Conservation (phyloP, 2,888 invertebrate genomes). For the Gastracanthus pulcherrimus region DNA sequence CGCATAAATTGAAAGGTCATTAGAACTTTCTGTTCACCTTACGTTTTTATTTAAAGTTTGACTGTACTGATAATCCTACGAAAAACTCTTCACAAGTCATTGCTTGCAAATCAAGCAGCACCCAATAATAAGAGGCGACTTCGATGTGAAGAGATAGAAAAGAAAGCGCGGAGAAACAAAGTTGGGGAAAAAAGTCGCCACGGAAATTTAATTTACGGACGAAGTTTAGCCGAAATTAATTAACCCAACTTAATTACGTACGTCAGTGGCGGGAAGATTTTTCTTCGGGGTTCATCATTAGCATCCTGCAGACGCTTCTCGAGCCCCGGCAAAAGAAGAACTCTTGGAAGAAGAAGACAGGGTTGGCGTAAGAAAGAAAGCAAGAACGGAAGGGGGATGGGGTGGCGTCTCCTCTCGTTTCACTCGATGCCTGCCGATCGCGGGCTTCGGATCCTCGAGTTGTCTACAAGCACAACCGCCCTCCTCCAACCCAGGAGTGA, state of each 20-base stretch:
- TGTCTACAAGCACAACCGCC: not conserved
- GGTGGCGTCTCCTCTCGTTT: not conserved
- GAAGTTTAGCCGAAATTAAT: conserved; percentile 54
- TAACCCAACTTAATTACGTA: conserved; percentile 49
- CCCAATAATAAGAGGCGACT: not conserved
- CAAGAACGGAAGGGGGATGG: not conserved
- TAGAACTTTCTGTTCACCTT: too few relatives aligned
- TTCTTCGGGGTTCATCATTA: conserved; percentile 51
- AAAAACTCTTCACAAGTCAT: too few relatives aligned
- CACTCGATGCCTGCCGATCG: conserved; percentile 30
- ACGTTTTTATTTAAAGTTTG: too few relatives aligned
- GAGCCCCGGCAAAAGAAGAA: not conserved
- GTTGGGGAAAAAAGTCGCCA: conserved; percentile 19
- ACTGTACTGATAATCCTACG: too few relatives aligned
- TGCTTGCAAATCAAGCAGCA: conserved; percentile 21
- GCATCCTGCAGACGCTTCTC: conserved; percentile 36
- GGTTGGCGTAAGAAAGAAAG: not conserved
- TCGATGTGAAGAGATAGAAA: not conserved
- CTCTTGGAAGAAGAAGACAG: too few relatives aligned
- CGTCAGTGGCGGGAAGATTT: conserved; percentile 30
- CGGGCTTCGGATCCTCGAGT: not conserved
- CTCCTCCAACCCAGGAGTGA: conserved; percentile 39
- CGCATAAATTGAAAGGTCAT: too few relatives aligned
- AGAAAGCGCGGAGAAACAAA: not conserved
- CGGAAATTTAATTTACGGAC: conserved; percentile 43